Base-by-base conservation (phyloP, 2,113 vertebrate species). In the Cyphomyrus plagiostoma region DNA sequence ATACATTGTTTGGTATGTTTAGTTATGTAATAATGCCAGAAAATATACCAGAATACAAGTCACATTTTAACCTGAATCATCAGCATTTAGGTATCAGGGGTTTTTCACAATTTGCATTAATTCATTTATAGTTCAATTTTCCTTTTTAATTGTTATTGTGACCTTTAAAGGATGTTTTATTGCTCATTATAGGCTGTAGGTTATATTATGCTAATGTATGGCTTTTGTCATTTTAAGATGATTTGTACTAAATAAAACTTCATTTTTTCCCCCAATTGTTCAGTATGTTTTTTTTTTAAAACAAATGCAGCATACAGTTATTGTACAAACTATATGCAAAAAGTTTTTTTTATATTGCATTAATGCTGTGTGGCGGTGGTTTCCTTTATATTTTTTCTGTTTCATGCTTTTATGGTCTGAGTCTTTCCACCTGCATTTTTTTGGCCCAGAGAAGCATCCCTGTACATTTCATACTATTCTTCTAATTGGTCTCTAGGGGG, bases 401-500 rank as follows among this genome's bases (percentile, higher is more conserved):
- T 42, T 42, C 74, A 2, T 42, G 30, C 13, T 86, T 45, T 48
- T 50, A 86, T 86, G 0, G n/a, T 50, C 11, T 50, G 17, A 26
- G 39, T 45, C 58, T 46, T 46, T 48, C 8, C 45, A 49, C 10
- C 23, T 48, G 42, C 21, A 85, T 84, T 77, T 77, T 35, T 35
- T 77, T 30, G 30, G 70, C 26, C 15, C 70, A 39, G 70, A 39
- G 70, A 77, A 42, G 30, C 6, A 35, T 80, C 74, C 35, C 74
- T 42, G 11, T 80, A 17, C 15, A 19, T 77, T 58, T 83, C 87
- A 90, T 91, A 86, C 66, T 91, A 90, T 89, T 90, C 70, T 50
- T 89, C 87, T 95, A 95, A 95, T 94, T 95, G 92, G 93, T 89
- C 94, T 91, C 91, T 6, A 0, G 90, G 89, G 91, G 85, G 15